These are phyloP conservation scores for Sclerurus mexicanus DNA, from an alignment of 2,113 vertebrate genomes.

Conservation along the genomic window DNA sequence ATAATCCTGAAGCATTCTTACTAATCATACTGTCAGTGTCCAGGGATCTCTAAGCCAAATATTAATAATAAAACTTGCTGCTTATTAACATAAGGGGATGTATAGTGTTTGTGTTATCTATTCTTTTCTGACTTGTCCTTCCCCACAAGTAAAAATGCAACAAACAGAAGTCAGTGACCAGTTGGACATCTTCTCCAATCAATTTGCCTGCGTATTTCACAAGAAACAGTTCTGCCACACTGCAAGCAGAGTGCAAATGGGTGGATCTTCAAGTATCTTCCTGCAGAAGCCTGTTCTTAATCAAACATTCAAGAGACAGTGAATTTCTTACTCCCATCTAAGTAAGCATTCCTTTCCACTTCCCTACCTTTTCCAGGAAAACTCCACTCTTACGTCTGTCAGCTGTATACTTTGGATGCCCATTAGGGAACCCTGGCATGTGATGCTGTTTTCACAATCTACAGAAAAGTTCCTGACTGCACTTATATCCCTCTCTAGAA, in stretches of 20 bases:
- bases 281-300: not conserved
- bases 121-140: not conserved
- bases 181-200: not conserved
- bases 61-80: not conserved
- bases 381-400: not conserved
- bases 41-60: not conserved
- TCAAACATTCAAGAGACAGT: not conserved
- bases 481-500: not conserved
- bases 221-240: not conserved
- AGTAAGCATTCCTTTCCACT: not conserved
- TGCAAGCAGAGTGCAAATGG: not conserved
- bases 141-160: not conserved
- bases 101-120: not conserved
- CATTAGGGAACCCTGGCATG: not conserved
- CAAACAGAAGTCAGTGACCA: not conserved
- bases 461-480: not conserved
- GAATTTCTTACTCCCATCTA: not conserved
- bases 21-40: not conserved
- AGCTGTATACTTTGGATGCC: not conserved
- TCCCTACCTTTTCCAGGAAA: not conserved
- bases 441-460: not conserved
- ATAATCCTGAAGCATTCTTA: not conserved
- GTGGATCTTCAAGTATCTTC: not conserved
- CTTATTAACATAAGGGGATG: not conserved
- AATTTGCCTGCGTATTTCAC: not conserved